Conservation (phyloP, 2,113 vertebrate genomes). For the Tiliqua scincoides region DNA sequence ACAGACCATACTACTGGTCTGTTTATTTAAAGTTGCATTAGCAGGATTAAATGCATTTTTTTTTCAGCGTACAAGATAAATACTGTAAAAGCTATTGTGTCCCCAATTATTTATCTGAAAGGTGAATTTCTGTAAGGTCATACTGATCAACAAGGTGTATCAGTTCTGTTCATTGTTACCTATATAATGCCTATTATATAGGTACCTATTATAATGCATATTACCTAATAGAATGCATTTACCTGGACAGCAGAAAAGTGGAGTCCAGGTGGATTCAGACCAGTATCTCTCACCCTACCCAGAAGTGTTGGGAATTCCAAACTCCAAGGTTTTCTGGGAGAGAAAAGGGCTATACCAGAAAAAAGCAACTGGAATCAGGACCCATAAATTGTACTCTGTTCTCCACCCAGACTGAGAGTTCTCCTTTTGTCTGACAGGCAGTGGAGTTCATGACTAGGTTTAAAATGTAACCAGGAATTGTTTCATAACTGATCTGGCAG, state of each 20-base stretch:
- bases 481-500: neutral
- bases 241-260: neutral
- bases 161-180: neutral
- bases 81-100: neutral
- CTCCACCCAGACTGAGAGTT: neutral
- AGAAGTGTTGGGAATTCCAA: too few relatives aligned
- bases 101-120: neutral
- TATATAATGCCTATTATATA: too few relatives aligned
- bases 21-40: neutral
- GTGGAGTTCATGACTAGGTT: neutral
- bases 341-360: neutral
- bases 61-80: neutral
- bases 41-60: neutral
- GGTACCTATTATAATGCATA: too few relatives aligned
- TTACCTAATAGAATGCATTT: too few relatives aligned
- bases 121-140: neutral
- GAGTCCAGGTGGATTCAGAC: neutral
- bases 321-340: neutral
- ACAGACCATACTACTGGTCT: neutral
- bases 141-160: neutral
- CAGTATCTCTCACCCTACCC: neutral
- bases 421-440: neutral
- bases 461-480: neutral
- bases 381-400: neutral
- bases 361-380: neutral